Conservation (phyloP, 2,113 vertebrate genomes). For the Leucosticte australis region DNA sequence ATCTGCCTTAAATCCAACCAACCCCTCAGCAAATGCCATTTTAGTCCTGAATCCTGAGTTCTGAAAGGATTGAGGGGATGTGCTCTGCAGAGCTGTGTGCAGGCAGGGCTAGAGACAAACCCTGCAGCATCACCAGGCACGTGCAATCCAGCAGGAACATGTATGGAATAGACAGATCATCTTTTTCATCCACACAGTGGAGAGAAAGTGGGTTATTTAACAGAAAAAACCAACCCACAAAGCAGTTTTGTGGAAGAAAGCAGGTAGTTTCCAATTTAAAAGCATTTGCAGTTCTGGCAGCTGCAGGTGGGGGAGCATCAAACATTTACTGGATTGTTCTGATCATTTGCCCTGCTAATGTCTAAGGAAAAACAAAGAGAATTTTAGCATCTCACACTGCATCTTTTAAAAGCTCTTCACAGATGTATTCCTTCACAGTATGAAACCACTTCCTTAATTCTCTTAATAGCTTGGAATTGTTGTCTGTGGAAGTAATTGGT, state of each 20-base stretch:
- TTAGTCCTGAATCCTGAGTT: neutral
- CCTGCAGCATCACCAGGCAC: neutral
- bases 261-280: neutral
- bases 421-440: neutral
- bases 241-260: neutral
- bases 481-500: neutral
- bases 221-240: neutral
- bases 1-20: neutral
- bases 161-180: rapidly evolving
- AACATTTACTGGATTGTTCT: neutral
- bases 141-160: neutral
- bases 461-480: neutral
- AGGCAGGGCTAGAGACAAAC: neutral
- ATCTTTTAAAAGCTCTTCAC: neutral
- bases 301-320: neutral
- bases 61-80: neutral
- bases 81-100: neutral
- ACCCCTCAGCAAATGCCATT: neutral
- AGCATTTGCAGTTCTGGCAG: neutral
- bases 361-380: neutral
- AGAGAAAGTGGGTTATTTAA: neutral
- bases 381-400: neutral
- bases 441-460: neutral
- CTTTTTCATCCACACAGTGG: neutral
- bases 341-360: neutral